phyloP scores from a whole-genome alignment of 2,113 vertebrate genomes.

The Odocoileus virginianus region DNA sequence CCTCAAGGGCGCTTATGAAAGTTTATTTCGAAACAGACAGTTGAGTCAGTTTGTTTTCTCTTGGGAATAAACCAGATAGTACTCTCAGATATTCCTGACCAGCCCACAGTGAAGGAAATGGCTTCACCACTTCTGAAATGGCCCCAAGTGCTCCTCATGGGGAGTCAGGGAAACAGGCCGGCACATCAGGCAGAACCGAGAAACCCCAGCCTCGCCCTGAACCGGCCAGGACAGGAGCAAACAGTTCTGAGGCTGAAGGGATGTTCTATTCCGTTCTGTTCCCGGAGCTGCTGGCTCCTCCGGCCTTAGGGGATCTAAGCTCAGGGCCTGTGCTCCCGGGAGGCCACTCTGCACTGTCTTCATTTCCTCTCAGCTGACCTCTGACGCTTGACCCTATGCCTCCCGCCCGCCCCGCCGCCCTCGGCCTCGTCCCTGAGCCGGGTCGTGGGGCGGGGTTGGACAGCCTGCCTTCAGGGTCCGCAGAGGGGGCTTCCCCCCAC shows the following conservation, averaged over 20 bases:
- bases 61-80: neutral
- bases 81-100: neutral
- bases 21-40: neutral
- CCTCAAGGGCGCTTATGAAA: neutral
- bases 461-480: neutral
- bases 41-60: neutral
- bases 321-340: neutral
- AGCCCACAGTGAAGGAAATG: neutral
- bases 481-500: neutral
- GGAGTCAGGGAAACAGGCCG: rapidly evolving
- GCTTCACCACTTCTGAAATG: neutral
- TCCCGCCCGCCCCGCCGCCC: neutral
- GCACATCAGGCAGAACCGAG: rapidly evolving
- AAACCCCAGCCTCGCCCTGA: neutral
- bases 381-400: neutral
- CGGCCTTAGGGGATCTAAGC: neutral
- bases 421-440: neutral
- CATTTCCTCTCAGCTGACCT: neutral
- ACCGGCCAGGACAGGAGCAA: neutral
- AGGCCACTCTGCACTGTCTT: neutral
- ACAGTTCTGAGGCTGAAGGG: neutral
- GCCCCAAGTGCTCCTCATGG: neutral
- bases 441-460: neutral
- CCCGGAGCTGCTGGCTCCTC: neutral
- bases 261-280: rapidly evolving